Evolutionary conservation across 2,797 vertebrate species (phyloP).

Genomic region (Urosaurus nigricauda): DNA sequence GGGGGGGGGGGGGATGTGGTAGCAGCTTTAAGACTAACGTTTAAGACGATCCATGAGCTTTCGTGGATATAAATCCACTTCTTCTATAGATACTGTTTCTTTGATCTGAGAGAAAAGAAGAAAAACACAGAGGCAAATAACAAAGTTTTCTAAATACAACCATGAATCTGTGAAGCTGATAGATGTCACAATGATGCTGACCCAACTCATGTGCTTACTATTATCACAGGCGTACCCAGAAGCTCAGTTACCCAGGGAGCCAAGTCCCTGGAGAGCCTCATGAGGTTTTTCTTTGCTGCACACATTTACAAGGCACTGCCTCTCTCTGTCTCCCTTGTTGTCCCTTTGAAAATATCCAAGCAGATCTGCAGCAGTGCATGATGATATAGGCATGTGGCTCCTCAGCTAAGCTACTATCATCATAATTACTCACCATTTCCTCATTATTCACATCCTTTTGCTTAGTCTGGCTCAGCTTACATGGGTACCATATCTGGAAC

Average conservation of each 20-base stretch:
- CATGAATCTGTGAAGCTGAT: not conserved
- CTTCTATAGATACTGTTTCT: not conserved
- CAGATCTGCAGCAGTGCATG: slow-evolving; percentile 23
- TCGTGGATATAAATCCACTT: too few species aligned
- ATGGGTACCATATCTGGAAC: slow-evolving; percentile 37
- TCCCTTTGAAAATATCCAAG: not conserved
- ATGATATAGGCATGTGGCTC: not conserved
- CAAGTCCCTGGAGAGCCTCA: slow-evolving; percentile 32
- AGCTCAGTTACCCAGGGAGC: not conserved
- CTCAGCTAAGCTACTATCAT: slow-evolving; percentile 1
- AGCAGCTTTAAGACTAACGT: too few species aligned
- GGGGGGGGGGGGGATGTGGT: too few species aligned
- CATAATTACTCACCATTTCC: slow-evolving; percentile 29
- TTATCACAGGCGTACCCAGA: not conserved
- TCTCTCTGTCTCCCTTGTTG: not conserved
- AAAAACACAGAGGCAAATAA: not conserved
- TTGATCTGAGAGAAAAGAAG: not conserved
- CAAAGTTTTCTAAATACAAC: not conserved
- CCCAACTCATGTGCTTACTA: not conserved
- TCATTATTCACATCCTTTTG: slow-evolving; percentile 48
- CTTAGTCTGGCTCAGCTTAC: slow-evolving; percentile 11
- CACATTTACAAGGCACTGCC: slow-evolving; percentile 5
- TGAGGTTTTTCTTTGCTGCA: not conserved
- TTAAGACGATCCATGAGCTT: too few species aligned
- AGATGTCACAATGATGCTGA: not conserved